Conservation (phyloP, 2,113 vertebrate genomes). For the Okapia johnstoni region DNA sequence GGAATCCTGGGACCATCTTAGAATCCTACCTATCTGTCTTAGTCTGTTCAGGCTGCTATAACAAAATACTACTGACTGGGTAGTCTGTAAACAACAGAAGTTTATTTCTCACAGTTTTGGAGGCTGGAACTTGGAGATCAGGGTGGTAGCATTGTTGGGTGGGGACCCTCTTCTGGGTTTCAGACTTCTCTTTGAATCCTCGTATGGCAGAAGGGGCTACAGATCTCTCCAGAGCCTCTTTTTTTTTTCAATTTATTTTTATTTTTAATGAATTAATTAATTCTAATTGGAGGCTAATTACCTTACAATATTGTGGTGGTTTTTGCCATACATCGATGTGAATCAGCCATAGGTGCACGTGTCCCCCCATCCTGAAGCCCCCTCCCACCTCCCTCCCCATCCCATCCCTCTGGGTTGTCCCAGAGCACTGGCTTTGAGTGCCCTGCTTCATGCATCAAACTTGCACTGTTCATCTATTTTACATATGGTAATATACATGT, state of each 20-base stretch:
- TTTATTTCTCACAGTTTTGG: background rate
- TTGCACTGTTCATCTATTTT: background rate
- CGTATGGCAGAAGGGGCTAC: background rate
- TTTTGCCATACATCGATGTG: background rate
- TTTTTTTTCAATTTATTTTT: background rate
- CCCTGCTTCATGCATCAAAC: background rate
- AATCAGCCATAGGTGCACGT: background rate
- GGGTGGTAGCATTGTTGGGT: background rate
- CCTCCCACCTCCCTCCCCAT: background rate
- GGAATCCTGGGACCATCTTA: background rate
- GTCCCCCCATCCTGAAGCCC: background rate
- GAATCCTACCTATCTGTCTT: background rate
- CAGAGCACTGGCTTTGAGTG: background rate
- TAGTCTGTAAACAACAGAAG: background rate
- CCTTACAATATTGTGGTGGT: background rate
- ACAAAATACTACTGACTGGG: background rate
- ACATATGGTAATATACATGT: background rate
- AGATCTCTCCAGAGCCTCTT: background rate
- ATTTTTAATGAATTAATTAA: background rate
- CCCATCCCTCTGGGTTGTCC: background rate
- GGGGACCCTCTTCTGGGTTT: background rate
- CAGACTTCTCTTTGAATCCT: background rate
- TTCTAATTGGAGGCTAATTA: background rate
- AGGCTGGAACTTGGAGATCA: background rate
- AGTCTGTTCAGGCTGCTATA: background rate